phyloP scores from a whole-genome alignment of 2,113 vertebrate genomes.

The Heterotilapia buettikoferi region DNA sequence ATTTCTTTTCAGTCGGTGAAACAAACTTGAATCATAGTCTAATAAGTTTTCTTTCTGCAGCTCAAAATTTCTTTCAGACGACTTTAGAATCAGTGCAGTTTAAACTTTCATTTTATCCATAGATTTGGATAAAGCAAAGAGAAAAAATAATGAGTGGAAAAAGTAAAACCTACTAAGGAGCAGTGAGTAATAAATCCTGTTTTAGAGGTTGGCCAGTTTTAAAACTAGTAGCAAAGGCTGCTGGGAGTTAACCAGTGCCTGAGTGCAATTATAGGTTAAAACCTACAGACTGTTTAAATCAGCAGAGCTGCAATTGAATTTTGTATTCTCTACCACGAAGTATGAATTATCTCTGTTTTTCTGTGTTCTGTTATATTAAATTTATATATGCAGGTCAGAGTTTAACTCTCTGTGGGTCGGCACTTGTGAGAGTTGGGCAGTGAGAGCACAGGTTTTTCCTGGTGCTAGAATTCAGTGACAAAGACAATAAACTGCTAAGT shows the following conservation, averaged over 20 bases:
- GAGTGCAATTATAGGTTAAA: not conserved
- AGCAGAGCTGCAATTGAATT: not conserved
- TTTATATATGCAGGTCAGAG: not conserved
- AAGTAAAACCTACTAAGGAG: not conserved
- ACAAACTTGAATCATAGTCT: not conserved
- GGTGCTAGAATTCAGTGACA: not conserved
- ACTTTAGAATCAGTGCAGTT: not conserved
- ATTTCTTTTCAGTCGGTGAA: not conserved
- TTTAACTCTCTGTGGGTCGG: not conserved
- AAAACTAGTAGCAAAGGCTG: not conserved
- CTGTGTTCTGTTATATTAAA: not conserved
- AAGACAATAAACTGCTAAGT: not conserved
- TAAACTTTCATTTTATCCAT: not conserved
- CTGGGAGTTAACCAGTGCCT: not conserved
- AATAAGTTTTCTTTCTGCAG: not conserved
- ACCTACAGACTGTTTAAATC: not conserved
- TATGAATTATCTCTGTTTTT: not conserved
- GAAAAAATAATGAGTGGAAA: not conserved
- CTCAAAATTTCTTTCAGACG: not conserved
- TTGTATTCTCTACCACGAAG: not conserved
- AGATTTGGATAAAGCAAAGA: not conserved
- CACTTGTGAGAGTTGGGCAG: not conserved
- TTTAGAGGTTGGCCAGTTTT: not conserved
- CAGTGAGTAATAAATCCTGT: not conserved
- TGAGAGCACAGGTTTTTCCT: not conserved